phyloP scores from a whole-genome alignment of 2,797 vertebrate genomes.

The Anguilla pacifica region DNA sequence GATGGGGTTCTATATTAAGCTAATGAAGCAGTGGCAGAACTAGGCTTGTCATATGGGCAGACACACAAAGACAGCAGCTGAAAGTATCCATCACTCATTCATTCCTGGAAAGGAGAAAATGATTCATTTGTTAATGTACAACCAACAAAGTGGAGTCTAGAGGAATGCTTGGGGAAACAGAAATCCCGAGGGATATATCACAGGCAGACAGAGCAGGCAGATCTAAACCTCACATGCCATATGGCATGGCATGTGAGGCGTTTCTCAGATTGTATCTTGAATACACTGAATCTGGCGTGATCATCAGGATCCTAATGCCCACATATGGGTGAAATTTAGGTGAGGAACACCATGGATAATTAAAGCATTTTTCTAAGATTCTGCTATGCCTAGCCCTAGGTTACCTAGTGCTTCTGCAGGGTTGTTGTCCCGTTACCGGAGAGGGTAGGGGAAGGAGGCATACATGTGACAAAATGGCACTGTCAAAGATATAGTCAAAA shows the following conservation, averaged over 20 bases:
- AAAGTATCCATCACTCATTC: conserved; percentile 69
- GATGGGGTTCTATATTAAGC: conserved; percentile 56
- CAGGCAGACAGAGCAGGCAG: neutral
- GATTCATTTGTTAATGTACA: neutral
- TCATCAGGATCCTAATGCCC: conserved; percentile 19
- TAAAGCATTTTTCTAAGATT: conserved; percentile 21
- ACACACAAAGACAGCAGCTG: conserved; percentile 73
- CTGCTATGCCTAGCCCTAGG: conserved; percentile 44
- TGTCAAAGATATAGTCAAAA: conserved; percentile 18
- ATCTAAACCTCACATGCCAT: neutral
- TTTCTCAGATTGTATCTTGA: no score
- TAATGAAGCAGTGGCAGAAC: conserved; percentile 48
- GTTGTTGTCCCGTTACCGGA: conserved; percentile 39
- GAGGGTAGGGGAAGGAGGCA: conserved; percentile 24
- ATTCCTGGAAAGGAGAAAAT: neutral
- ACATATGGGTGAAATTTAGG: neutral
- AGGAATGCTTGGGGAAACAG: neutral
- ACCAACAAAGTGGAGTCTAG: neutral
- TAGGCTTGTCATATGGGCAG: conserved; percentile 51
- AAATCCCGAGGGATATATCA: neutral
- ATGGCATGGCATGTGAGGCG: neutral
- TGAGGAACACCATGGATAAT: neutral
- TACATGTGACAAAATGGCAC: conserved; percentile 30
- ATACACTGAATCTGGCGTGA: neutral
- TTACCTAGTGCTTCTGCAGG: conserved; percentile 46